These are phyloP conservation scores for Xylocopa sonorina DNA, from an alignment of 1,140 invertebrate genomes.

Conservation along the genomic window DNA sequence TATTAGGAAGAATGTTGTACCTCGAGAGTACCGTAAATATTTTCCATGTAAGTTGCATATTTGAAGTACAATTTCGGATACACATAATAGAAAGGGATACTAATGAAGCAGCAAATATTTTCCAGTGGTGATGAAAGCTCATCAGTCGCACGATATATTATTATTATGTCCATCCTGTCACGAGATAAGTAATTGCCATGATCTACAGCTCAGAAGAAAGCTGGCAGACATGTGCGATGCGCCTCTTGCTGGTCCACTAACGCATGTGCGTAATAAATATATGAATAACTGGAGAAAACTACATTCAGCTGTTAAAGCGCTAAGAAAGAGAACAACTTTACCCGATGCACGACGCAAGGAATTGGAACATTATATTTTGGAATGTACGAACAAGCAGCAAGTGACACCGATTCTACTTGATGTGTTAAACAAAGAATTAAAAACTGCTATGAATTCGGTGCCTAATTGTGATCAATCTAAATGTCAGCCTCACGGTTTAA, in stretches of 20 bases:
- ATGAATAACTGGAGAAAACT: conserved; percentile 82
- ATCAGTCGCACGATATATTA: conserved; percentile 92
- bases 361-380: conserved; percentile 80
- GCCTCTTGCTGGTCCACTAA: conserved; percentile 82
- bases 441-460: conserved; percentile 42
- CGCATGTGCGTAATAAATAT: conserved; percentile 57
- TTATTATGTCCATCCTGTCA: conserved; percentile 90
- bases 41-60: conserved; percentile 85
- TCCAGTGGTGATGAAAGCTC: conserved; percentile 89
- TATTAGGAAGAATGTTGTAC: conserved; percentile 91
- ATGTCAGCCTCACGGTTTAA: conserved; percentile 72
- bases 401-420: conserved; percentile 81
- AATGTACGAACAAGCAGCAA: conserved; percentile 78
- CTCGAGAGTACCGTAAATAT: conserved; percentile 91
- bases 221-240: conserved; percentile 86
- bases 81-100: not conserved
- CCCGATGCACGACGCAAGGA: conserved; percentile 82
- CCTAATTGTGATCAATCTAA: conserved; percentile 47
- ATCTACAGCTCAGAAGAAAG: conserved; percentile 84
- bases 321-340: conserved; percentile 82
- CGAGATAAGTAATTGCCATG: conserved; percentile 86
- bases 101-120: conserved; percentile 46
- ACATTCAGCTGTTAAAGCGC: conserved; percentile 85
- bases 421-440: conserved; percentile 74
- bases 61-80: not conserved